phyloP scores from a whole-genome alignment of 2,888 invertebrate genomes.

The Ethmia dodecea region DNA sequence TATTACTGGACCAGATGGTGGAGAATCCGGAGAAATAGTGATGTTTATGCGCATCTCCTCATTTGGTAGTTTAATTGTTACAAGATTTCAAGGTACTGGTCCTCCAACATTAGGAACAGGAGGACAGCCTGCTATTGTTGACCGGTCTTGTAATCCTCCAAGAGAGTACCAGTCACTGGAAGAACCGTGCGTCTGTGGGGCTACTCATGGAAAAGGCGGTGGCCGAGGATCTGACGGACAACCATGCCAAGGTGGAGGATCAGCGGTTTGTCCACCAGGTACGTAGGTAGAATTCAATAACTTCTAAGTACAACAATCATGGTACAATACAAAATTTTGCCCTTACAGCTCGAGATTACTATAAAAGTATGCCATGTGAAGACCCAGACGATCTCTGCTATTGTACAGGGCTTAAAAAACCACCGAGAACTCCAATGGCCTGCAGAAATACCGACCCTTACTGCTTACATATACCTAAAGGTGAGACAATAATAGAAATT shows the following conservation, averaged over 20 bases:
- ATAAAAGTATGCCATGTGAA: conserved; percentile 54
- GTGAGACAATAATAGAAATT: no score
- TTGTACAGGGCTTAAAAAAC: conserved; percentile 52
- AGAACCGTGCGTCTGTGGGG: conserved; percentile 60
- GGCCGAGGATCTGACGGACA: conserved; percentile 15
- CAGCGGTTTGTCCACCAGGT: conserved; percentile 46
- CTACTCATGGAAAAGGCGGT: conserved; percentile 26
- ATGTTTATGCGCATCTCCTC: conserved; percentile 81
- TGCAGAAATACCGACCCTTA: conserved; percentile 65
- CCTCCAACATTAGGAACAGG: conserved; percentile 39
- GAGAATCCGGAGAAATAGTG: conserved; percentile 74
- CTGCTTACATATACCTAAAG: conserved; percentile 68
- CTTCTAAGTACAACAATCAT: no score
- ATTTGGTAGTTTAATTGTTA: conserved; percentile 81
- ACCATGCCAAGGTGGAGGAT: conserved; percentile 25
- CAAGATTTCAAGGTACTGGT: conserved; percentile 78
- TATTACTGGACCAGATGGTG: conserved; percentile 65
- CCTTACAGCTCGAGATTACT: conserved; percentile 42
- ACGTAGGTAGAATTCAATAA: no score
- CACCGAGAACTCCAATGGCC: conserved; percentile 40
- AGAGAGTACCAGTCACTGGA: conserved; percentile 42
- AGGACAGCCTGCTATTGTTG: conserved; percentile 34
- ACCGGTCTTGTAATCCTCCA: conserved; percentile 52
- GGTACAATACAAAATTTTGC: no score
- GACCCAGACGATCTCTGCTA: conserved; percentile 59